Evolutionary conservation across 2,888 invertebrate genomes (phyloP), one percentile per base, ranked within the genome.

Genomic region (Drosophila mulleri): DNA sequence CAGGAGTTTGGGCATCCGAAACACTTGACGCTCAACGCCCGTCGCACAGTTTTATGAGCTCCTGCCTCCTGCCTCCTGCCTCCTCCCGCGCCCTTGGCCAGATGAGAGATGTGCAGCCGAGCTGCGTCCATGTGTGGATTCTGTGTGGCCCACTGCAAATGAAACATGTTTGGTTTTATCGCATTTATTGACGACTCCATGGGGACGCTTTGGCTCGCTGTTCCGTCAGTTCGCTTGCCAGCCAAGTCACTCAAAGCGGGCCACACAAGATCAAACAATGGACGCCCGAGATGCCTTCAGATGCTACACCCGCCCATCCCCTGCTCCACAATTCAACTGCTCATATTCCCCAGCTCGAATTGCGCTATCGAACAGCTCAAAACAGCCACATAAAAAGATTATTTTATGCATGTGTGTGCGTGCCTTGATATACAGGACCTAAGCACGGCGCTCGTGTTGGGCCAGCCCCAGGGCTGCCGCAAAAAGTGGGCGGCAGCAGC

Each of bases 91-190:
- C 58, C 4, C 7, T 16, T n/a, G n/a, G 75, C 64, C 48, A 78
- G 77, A 72, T 73, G 78, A 78, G 67, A 71, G 77, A 78, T 75
- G 78, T 78, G 75, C 67, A 71, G 41, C 37, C 48, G 35, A 45
- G 56, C 42, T 18, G 7, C 26, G 56, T 26, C 7, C n/a, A 16
- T 39, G 66, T 41, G 20, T 48, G 68, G 44, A 60, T 57, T 26
- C 26, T 26, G 26, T 53, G 53, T 50, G 74, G 47, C 41, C 69
- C 77, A 69, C 65, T 83, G 85, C 83, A 86, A 89, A 85, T 89
- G 87, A 86, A 88, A 89, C 87, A 88, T 89, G 89, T 80, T 85
- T 88, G 88, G 83, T 75, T 89, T 89, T 88, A 89, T 88, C 89
- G 87, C 80, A 89, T 89, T 89, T 88, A 88, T 88, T 88, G 89